Evolutionary conservation across 1,140 invertebrate species (phyloP).

Genomic region (Cherax quadricarinatus): DNA sequence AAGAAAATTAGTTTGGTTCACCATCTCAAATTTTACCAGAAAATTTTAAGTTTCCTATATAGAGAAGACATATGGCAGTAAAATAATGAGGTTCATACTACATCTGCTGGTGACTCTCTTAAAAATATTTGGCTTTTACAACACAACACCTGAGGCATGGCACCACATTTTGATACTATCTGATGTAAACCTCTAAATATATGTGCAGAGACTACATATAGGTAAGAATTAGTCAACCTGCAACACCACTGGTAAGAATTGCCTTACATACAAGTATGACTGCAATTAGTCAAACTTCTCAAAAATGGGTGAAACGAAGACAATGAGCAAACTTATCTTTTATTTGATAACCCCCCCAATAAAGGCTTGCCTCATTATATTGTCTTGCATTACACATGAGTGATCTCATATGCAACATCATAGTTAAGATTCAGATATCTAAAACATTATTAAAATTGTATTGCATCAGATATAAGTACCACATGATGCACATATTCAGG

Average conservation of each 20-base stretch:
- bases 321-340: no score
- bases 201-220: not conserved
- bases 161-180: not conserved
- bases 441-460: no score
- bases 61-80: not conserved
- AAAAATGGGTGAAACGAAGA: no score
- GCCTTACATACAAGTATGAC: not conserved
- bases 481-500: not conserved
- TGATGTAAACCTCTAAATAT: not conserved
- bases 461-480: not conserved
- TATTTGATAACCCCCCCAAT: no score
- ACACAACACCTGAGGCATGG: not conserved
- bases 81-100: slow-evolving; percentile 1
- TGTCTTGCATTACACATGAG: no score
- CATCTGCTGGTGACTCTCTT: not conserved
- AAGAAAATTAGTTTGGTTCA: not conserved
- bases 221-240: not conserved
- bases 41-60: not conserved
- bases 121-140: not conserved
- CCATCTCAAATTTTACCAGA: not conserved
- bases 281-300: no score
- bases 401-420: no score
- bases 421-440: no score
- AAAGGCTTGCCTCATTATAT: no score
- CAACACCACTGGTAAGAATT: not conserved